Base-by-base conservation (phyloP, 2,888 invertebrate species). In the Synanthedon andrenaeformis region DNA sequence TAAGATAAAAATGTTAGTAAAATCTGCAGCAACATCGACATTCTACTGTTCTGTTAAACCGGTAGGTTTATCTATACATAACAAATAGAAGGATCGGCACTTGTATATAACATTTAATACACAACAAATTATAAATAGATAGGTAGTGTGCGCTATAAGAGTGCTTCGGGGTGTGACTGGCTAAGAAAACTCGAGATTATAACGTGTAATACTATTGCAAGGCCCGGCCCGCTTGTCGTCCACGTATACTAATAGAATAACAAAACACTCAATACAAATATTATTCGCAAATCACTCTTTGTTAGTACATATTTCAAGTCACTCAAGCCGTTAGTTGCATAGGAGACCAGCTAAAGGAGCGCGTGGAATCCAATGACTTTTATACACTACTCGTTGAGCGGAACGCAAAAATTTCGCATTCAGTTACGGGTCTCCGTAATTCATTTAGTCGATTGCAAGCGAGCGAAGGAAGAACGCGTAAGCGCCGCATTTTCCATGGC, bases 261-360 rank as follows among this genome's bases (percentile, higher is more conserved):
- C 69, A 66, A 71, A 72, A 55, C 53, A 57, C 73, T 73, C 71
- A 65, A 74, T 70, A 74, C 67, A 74, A 79, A 81, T 78, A 74
- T 78, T 78, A 75, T 70, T 79, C 71, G 68, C 74, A 79, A 84
- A 80, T 74, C 82, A 83, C 82, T 79, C 80, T 65, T 76, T 79
- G 82, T 86, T 86, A 85, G 82, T 84, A 80, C 41, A 51, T 55
- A 55, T 69, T 76, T 76, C 72, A 74, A 70, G 72, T 68, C 77
- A 79, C 73, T 79, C 79, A 84, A 85, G 79, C 80, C 69, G 78
- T 85, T 85, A 86, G 82, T 85, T 77, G 78, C 74, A 65, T 78
- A 41, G 23, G 49, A 56, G 50, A 55, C 51, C 42, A 10, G 10
- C 2, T 35, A 23, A 23, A 23, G 23, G 23, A 23, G 23, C 23